These are phyloP conservation scores for Adelognathus sp. DNA, from an alignment of 2,888 invertebrate species.

Conservation along the genomic window DNA sequence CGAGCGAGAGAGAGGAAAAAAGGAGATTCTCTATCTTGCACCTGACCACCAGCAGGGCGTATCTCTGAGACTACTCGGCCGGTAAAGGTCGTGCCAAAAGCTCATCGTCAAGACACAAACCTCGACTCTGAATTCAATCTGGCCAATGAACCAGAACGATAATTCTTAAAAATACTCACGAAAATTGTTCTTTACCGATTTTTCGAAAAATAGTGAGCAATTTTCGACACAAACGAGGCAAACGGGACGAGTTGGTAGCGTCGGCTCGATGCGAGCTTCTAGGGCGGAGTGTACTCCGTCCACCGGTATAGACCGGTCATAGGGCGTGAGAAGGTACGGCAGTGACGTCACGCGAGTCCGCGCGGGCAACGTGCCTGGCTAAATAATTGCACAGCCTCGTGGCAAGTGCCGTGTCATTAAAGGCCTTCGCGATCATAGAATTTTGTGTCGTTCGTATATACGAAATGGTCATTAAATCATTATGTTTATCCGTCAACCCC, in stretches of 20 bases:
- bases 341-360: conserved; percentile 75
- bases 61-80: conserved; percentile 52
- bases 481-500: conserved; percentile 79
- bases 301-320: conserved; percentile 71
- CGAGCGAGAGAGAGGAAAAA: conserved; percentile 9
- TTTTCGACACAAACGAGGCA: not conserved
- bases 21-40: conserved; percentile 58
- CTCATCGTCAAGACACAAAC: conserved; percentile 11
- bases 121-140: not conserved
- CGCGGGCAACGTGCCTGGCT: conserved; percentile 74
- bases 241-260: conserved; percentile 33
- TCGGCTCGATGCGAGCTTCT: conserved; percentile 57
- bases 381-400: conserved; percentile 80
- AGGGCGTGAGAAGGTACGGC: conserved; percentile 78
- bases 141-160: not conserved
- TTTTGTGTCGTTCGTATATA: conserved; percentile 78
- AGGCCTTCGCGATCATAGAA: conserved; percentile 78
- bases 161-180: not conserved
- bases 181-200: not conserved
- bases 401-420: conserved; percentile 80
- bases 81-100: conserved; percentile 52
- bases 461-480: conserved; percentile 80
- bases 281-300: conserved; percentile 73
- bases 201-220: not conserved
- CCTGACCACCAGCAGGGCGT: conserved; percentile 61